Evolutionary conservation across 2,888 invertebrate genomes (phyloP).

Genomic region (Plebejus anna): DNA sequence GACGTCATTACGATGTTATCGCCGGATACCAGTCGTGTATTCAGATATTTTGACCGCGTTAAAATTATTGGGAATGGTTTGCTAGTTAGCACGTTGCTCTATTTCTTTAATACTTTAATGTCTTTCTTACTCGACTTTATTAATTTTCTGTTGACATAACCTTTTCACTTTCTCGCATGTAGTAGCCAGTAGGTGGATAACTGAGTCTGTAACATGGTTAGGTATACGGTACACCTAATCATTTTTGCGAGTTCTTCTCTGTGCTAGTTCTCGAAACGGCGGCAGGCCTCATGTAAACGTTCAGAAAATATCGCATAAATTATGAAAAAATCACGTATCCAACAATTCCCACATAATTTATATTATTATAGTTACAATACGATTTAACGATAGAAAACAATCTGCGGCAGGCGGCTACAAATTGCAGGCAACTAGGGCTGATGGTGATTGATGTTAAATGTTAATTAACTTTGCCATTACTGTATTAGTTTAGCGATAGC

Average conservation of each 20-base stretch:
- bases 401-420: neutral
- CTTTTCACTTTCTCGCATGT: neutral
- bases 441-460: neutral
- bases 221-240: neutral
- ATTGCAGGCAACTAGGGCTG: neutral
- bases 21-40: neutral
- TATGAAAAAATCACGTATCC: neutral
- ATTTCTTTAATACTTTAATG: neutral
- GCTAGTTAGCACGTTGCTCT: neutral
- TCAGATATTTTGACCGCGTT: neutral
- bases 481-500: slow-evolving; percentile 5
- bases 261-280: neutral
- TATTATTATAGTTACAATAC: too few relatives aligned
- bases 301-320: neutral
- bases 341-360: too few relatives aligned
- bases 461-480: slow-evolving; percentile 6
- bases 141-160: slow-evolving; percentile 9
- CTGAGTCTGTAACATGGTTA: neutral
- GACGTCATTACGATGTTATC: too few relatives aligned
- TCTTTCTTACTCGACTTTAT: neutral
- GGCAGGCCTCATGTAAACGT: neutral
- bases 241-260: neutral
- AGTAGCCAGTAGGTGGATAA: neutral
- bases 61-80: neutral
- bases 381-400: neutral